Evolutionary conservation across 2,888 invertebrate genomes (phyloP), one percentile per base, ranked within the genome.

Genomic region (Pseudanteris insignis): DNA sequence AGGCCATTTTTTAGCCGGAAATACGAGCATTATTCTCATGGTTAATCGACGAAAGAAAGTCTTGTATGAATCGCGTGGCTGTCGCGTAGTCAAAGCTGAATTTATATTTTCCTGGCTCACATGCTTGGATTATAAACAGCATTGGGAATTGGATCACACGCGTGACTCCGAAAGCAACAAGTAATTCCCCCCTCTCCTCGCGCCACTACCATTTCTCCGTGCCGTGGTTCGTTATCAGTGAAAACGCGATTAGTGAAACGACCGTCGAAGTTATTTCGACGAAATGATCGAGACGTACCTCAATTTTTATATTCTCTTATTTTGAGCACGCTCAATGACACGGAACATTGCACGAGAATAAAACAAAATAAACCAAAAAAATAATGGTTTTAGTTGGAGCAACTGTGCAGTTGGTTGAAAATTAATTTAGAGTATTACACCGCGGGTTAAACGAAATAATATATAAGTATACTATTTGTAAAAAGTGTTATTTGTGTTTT

Each of bases 71-170:
- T 34, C 21, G 7, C 21, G 18, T n/a, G 34, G 8, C 8, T 2
- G 32, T 38, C 12, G 26, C 43, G 12, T 7, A 44, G 30, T 54
- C 38, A 44, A 54, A 54, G 44, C 44, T 46, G 54, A 46, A 38
- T 46, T 26, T 40, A 46, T 18, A 46, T 32, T 40, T 33, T 46
- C 28, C 37, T 44, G 34, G 32, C 11, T 37, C 32, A 33, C 37
- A 32, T 24, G 32, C 33, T n/a, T 29, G 43, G 24, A 24, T 44
- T 9, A 9, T 9, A 34, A 51, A 21, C 24, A 21, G 44, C 32
- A 54, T 34, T 21, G 36, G 40, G 34, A 54, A 46, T 40, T 40
- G 32, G 54, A 54, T 54, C 46, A 21, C 28, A 46, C 44, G 44
- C 38, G 24, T 40, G 43, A 46, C 33, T 46, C 54, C 14, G 38